A percentile compares a stretch with the other conserved stretches of the same genome.
These are phyloP conservation scores for Ptychoptera albimana DNA, from an alignment of 2,888 invertebrate genomes.

Conservation along the genomic window DNA sequence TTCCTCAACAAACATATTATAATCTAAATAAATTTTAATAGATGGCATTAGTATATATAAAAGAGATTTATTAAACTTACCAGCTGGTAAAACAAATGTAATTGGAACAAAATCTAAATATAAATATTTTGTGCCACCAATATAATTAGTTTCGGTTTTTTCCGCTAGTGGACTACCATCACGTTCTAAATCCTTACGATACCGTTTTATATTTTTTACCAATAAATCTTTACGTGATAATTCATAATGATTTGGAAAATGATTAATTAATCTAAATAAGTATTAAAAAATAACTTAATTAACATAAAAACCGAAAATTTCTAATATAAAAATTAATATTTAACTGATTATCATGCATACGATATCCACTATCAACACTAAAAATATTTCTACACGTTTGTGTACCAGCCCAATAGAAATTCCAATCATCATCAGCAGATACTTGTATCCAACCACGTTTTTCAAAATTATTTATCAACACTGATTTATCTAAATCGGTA, in stretches of 20 bases:
- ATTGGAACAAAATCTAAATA: slow-evolving; percentile 85
- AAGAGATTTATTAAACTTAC: slow-evolving; percentile 15
- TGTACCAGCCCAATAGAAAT: slow-evolving; percentile 90
- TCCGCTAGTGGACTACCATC: slow-evolving; percentile 79
- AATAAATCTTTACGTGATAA: slow-evolving; percentile 88
- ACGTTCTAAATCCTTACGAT: slow-evolving; percentile 80
- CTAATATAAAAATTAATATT: background rate
- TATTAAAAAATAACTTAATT: background rate
- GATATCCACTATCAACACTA: slow-evolving; percentile 80
- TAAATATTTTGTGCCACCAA: slow-evolving; percentile 55
- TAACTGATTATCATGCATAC: slow-evolving; percentile 84
- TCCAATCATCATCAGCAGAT: slow-evolving; percentile 85
- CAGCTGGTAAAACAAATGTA: slow-evolving; percentile 81
- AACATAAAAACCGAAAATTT: background rate
- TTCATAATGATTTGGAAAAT: slow-evolving; percentile 93
- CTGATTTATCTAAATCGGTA: slow-evolving; percentile 69
- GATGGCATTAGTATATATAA: background rate
- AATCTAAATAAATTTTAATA: slow-evolving; percentile 41
- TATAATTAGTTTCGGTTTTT: slow-evolving; percentile 36
- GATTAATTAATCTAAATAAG: slow-evolving; percentile 69
- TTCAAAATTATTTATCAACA: slow-evolving; percentile 81
- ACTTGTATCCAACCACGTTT: slow-evolving; percentile 75
- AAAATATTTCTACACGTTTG: slow-evolving; percentile 82
- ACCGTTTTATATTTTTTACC: slow-evolving; percentile 90
- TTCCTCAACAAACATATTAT: slow-evolving; percentile 94